Evolutionary conservation across 2,797 vertebrate species (phyloP).

Genomic region (Delichon dasypus): DNA sequence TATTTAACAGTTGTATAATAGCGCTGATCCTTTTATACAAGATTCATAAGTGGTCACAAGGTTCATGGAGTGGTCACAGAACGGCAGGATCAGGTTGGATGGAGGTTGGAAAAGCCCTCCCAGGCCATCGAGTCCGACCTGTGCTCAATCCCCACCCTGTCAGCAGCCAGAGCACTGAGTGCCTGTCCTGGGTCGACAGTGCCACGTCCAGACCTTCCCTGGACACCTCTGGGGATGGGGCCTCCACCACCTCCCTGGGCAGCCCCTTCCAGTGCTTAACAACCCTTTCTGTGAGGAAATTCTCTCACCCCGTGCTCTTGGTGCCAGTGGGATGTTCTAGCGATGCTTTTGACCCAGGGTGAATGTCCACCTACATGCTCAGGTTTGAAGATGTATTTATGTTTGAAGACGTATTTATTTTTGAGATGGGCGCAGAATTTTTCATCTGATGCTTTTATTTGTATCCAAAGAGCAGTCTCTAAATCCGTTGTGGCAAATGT

Average conservation of each 20-base stretch:
- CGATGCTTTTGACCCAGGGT: neutral
- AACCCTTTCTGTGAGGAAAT: neutral
- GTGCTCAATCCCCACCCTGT: neutral
- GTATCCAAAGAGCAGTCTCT: neutral
- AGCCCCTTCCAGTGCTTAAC: neutral
- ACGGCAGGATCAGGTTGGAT: neutral
- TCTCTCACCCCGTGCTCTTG: neutral
- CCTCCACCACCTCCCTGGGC: neutral
- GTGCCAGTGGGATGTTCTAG: neutral
- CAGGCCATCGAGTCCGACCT: fast-evolving
- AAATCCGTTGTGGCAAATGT: neutral
- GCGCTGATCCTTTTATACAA: neutral
- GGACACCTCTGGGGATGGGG: neutral
- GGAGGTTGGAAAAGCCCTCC: neutral
- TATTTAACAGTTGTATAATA: neutral
- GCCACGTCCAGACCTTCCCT: neutral
- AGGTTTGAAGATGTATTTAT: neutral
- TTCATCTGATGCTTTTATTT: neutral
- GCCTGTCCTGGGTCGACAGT: neutral
- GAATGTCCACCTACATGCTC: neutral
- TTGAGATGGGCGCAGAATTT: fast-evolving
- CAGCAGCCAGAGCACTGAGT: neutral
- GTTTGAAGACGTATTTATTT: neutral
- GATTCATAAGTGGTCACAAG: neutral
- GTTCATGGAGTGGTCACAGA: neutral